These are phyloP conservation scores for Rhinophrynus dorsalis DNA, from an alignment of 2,797 vertebrate species.

Conservation along the genomic window DNA sequence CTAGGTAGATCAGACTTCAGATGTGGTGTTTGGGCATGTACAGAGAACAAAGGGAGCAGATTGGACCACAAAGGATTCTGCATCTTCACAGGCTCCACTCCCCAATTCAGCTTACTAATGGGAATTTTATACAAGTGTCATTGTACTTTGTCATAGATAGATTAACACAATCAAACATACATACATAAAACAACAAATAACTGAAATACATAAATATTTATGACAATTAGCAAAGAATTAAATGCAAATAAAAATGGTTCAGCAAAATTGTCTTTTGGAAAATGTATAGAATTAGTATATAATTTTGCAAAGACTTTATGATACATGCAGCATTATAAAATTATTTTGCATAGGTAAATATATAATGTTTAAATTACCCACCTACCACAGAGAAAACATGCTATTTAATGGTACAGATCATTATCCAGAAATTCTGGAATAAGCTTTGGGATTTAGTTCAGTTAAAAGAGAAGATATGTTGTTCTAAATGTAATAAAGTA, in stretches of 20 bases:
- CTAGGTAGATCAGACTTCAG: no score
- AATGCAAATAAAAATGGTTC: constrained; percentile 62
- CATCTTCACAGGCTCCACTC: no score
- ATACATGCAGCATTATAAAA: constrained; percentile 52
- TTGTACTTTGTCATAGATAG: no score
- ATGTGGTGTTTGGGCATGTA: no score
- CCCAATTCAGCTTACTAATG: no score
- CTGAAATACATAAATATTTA: constrained; percentile 68
- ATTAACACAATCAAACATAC: no score
- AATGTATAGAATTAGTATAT: constrained; percentile 50
- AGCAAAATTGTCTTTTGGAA: constrained; percentile 61
- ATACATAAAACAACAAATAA: constrained; percentile 57
- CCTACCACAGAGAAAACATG: constrained; percentile 30
- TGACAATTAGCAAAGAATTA: constrained; percentile 66
- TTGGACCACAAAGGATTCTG: no score
- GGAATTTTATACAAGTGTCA: no score
- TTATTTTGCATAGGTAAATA: constrained; percentile 53
- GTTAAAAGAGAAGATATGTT: constrained; percentile 29
- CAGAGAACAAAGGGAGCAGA: no score
- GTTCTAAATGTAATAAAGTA: constrained; percentile 25
- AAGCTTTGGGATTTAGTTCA: constrained; percentile 35
- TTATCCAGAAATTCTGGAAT: constrained; percentile 35
- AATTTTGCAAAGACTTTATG: constrained; percentile 51
- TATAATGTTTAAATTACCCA: constrained; percentile 44
- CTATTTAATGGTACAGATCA: constrained; percentile 37